These are phyloP conservation scores for Pseudobourletiella spinata DNA, from an alignment of 1,140 invertebrate genomes.

Conservation along the genomic window DNA sequence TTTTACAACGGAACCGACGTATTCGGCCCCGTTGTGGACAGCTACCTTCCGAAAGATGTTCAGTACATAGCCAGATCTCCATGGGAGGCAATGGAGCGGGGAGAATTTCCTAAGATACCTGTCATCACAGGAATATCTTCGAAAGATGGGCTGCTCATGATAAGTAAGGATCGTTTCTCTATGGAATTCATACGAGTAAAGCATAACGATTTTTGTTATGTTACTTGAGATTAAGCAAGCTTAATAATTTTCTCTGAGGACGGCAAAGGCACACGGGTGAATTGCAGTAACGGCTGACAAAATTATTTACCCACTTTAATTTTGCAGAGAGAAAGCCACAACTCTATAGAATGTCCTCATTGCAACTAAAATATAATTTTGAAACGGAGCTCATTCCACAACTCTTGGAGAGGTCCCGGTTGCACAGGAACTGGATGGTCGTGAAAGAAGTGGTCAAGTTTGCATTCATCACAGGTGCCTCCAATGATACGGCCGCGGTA, in stretches of 20 bases:
- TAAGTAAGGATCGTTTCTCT: slow-evolving; percentile 26
- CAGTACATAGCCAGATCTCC: slow-evolving; percentile 31
- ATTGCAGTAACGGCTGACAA: too few species aligned
- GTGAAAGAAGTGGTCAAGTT: slow-evolving; percentile 36
- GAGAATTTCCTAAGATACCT: slow-evolving; percentile 36
- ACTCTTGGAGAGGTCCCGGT: slow-evolving; percentile 29
- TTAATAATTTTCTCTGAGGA: too few species aligned
- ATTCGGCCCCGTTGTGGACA: slow-evolving; percentile 35
- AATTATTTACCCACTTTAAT: not conserved
- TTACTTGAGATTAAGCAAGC: too few species aligned
- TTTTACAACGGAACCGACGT: slow-evolving; percentile 35
- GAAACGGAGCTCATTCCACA: slow-evolving; percentile 32
- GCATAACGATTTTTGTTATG: too few species aligned
- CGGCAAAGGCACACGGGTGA: too few species aligned
- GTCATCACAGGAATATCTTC: slow-evolving; percentile 34
- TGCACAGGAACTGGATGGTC: slow-evolving; percentile 27
- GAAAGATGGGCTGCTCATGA: slow-evolving; percentile 35
- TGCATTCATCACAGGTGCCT: slow-evolving; percentile 35
- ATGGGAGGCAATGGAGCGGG: slow-evolving; percentile 32
- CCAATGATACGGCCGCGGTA: slow-evolving; percentile 32
- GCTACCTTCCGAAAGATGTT: slow-evolving; percentile 30
- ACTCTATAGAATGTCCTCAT: slow-evolving; percentile 28
- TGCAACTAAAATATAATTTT: slow-evolving; percentile 33
- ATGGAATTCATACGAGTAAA: too few species aligned
- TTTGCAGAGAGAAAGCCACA: slow-evolving; percentile 28